Conservation (phyloP, 2,888 invertebrate genomes). For the Zygaena filipendulae region DNA sequence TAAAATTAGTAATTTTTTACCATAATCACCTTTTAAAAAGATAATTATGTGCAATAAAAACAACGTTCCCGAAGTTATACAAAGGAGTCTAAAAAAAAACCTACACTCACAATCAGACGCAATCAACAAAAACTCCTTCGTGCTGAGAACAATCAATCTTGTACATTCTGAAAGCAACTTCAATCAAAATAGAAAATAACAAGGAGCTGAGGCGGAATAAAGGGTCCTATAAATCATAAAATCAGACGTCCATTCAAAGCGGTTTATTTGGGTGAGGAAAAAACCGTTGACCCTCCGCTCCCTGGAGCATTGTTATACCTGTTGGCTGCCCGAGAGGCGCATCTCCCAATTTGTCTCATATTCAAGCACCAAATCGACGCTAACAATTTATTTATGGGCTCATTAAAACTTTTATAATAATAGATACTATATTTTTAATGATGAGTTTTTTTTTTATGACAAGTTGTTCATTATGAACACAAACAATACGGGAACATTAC, state of each 20-base stretch:
- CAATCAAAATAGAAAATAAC: slow-evolving; percentile 66
- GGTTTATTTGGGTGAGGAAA: slow-evolving; percentile 50
- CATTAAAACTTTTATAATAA: slow-evolving; percentile 61
- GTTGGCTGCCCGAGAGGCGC: slow-evolving; percentile 37
- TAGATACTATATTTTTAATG: slow-evolving; percentile 27
- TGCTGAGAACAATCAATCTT: slow-evolving; percentile 65
- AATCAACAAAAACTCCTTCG: slow-evolving; percentile 60
- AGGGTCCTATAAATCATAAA: slow-evolving; percentile 66
- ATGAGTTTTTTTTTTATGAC: too few relatives aligned
- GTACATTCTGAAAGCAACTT: slow-evolving; percentile 53
- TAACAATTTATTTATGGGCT: slow-evolving; percentile 51
- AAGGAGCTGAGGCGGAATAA: slow-evolving; percentile 54
- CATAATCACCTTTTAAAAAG: too few relatives aligned
- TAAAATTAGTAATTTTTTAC: too few relatives aligned
- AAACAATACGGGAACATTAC: too few relatives aligned
- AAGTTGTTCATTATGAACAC: too few relatives aligned
- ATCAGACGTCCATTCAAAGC: slow-evolving; percentile 59
- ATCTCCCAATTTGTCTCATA: slow-evolving; percentile 58
- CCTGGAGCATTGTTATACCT: slow-evolving; percentile 36
- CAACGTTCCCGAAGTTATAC: too few relatives aligned
- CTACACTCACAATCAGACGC: slow-evolving; percentile 49
- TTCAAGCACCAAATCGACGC: slow-evolving; percentile 52
- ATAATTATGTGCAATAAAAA: too few relatives aligned
- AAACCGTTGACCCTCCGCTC: slow-evolving; percentile 49
- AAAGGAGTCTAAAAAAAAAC: slow-evolving; percentile 42